phyloP scores from a whole-genome alignment of 2,888 invertebrate species.

The Piscicola geometra region DNA sequence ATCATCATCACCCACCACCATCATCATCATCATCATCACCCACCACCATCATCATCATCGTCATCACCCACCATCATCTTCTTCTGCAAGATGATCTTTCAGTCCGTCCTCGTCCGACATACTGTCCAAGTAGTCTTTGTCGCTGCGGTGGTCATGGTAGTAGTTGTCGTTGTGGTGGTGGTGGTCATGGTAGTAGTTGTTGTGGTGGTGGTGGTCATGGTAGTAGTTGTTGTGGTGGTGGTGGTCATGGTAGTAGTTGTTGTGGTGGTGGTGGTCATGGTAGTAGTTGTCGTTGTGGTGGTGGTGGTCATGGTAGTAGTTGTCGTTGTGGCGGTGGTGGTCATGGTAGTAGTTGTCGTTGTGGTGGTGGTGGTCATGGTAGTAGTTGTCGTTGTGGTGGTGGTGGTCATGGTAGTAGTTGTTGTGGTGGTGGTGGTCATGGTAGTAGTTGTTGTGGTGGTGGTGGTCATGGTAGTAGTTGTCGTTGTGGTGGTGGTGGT shows the following conservation, averaged over 20 bases:
- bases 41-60: conserved; percentile 17
- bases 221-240: too few relatives aligned
- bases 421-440: background rate
- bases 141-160: conserved; percentile 7
- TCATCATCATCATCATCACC: conserved; percentile 25
- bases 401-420: background rate
- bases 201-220: too few relatives aligned
- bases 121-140: conserved; percentile 30
- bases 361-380: background rate
- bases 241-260: too few relatives aligned
- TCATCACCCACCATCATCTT: conserved; percentile 9
- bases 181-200: background rate
- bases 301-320: conserved; percentile 9
- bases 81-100: conserved; percentile 22
- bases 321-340: background rate
- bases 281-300: too few relatives aligned
- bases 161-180: background rate
- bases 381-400: background rate
- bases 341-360: background rate
- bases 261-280: too few relatives aligned
- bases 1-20: conserved; percentile 25
- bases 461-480: background rate
- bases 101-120: conserved; percentile 35
- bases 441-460: background rate
- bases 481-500: background rate